phyloP scores from a whole-genome alignment of 2,888 invertebrate genomes.

The Chymomyza caudatula region DNA sequence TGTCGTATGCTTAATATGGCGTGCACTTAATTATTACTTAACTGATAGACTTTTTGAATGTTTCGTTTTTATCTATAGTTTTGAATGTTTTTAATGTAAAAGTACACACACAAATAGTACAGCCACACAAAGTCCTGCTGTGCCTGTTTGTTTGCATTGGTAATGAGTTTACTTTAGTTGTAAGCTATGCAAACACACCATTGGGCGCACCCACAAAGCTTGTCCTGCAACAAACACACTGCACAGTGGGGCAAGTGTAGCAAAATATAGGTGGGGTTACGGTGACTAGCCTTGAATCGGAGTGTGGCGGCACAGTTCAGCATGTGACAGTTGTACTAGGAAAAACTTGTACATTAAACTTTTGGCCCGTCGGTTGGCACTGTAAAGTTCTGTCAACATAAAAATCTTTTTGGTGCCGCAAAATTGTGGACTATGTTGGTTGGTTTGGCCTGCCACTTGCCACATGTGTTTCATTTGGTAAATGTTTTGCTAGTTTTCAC shows the following conservation, averaged over 20 bases:
- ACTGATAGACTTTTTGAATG: neutral
- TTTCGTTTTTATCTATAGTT: neutral
- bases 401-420: slow-evolving; percentile 51
- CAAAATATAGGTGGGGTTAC: too few relatives aligned
- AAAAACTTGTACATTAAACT: slow-evolving; percentile 68
- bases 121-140: neutral
- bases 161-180: slow-evolving; percentile 75
- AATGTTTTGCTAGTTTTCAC: neutral
- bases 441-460: neutral
- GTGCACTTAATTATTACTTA: neutral
- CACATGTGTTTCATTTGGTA: neutral
- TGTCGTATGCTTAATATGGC: neutral
- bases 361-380: slow-evolving; percentile 51
- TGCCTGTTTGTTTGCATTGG: slow-evolving; percentile 70
- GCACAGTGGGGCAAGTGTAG: neutral
- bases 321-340: slow-evolving; percentile 5
- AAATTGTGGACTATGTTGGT: slow-evolving; percentile 23
- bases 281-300: neutral
- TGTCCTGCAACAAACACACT: neutral
- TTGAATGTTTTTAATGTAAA: neutral
- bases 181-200: slow-evolving; percentile 69
- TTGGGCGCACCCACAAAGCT: slow-evolving; percentile 6
- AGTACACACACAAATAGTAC: too few relatives aligned
- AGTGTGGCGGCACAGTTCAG: neutral
- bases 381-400: slow-evolving; percentile 69